Conservation (phyloP, 2,113 vertebrate species). For the Gobio gobio region DNA sequence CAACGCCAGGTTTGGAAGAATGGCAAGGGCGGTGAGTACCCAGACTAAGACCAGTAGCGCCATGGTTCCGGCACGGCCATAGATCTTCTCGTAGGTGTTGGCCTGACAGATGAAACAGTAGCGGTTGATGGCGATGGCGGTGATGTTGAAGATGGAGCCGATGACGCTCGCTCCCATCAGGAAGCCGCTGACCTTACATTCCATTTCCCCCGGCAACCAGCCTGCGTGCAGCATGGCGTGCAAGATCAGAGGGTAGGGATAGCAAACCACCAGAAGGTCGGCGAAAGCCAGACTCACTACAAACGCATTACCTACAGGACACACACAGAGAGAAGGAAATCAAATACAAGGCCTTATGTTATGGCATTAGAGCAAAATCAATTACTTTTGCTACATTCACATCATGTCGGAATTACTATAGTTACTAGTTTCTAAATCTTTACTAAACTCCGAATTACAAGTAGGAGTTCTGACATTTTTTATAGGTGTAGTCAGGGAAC, state of each 20-base stretch:
- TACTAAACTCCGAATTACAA: no score
- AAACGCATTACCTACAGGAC: constrained; percentile 79
- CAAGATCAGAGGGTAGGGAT: constrained; percentile 81
- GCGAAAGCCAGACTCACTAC: constrained; percentile 84
- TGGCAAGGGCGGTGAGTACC: constrained; percentile 77
- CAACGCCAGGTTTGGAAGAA: constrained; percentile 80
- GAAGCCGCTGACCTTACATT: constrained; percentile 83
- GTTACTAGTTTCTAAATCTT: no score
- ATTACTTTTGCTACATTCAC: not conserved
- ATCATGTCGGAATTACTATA: not conserved
- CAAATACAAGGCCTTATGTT: not conserved
- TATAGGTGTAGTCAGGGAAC: no score
- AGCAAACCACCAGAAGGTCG: constrained; percentile 83
- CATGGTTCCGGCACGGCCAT: constrained; percentile 71
- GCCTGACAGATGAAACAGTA: constrained; percentile 85
- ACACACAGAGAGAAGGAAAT: constrained; percentile 10
- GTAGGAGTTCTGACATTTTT: no score
- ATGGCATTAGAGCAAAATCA: not conserved
- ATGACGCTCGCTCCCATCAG: constrained; percentile 85
- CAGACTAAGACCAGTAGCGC: constrained; percentile 77
- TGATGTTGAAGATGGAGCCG: constrained; percentile 86
- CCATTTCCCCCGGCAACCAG: constrained; percentile 79
- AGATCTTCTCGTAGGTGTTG: constrained; percentile 76
- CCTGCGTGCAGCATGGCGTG: constrained; percentile 80
- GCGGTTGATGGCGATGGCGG: constrained; percentile 81